Base-by-base conservation (phyloP, 2,888 invertebrate genomes). In the Zaprionus lineosus region DNA sequence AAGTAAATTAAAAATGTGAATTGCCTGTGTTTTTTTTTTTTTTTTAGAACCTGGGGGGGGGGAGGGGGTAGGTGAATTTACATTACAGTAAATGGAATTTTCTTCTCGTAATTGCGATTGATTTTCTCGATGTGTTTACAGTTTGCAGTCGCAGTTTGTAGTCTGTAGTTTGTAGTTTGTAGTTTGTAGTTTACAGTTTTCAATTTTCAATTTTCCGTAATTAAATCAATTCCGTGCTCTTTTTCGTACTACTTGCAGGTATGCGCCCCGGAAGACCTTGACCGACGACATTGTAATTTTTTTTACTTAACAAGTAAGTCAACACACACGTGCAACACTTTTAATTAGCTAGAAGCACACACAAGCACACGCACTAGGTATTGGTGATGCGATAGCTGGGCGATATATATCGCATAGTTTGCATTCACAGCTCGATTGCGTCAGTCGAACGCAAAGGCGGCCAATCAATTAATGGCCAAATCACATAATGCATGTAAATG, bases 401-500 rank as follows among this genome's bases (percentile, higher is more conserved):
- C n/a, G n/a, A 29, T 18, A 1, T 19, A 6, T 37, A 12, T 8
- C 24, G 39, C 19, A 9, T 15, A 6, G 39, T 60, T 55, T 60
- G 61, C 64, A 67, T 41, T 51, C 39, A 21, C 40, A 28, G 53
- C 26, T 50, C 56, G 43, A 63, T 73, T 61, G 46, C 75, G 79
- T 76, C 75, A 75, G 53, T 72, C 51, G 69, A 33, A 15, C 34
- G 48, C 51, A 16, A 51, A 59, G 56, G 46, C 51, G 70, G 61
- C 81, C 77, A 77, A 84, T 77, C 81, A 76, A 84, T 78, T 78
- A 84, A 84, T 70, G 72, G 57, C 67, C 70, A 84, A 78, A 78
- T 84, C 81, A 84, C 81, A 78, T 78, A 78, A 84, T 84, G 84
- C 74, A 81, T 84, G 84, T 76, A 70, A 81, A 74, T 60, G 84